Evolutionary conservation across 2,113 vertebrate genomes (phyloP).

Genomic region (Colinus virginianus): DNA sequence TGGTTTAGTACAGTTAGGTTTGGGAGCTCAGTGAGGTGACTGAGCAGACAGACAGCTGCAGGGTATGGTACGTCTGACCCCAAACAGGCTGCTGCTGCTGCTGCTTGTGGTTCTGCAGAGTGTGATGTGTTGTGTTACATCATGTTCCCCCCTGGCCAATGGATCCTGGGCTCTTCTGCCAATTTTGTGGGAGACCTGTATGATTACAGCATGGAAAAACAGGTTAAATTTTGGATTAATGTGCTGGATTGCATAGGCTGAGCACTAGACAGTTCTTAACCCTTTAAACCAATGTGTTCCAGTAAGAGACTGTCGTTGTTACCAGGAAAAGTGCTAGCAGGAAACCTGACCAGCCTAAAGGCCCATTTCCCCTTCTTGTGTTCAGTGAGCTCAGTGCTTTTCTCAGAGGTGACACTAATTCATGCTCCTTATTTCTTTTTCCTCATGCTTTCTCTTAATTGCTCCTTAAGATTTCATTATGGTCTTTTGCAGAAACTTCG

Average conservation of each 20-base stretch:
- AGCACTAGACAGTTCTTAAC: not conserved
- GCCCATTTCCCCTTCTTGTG: not conserved
- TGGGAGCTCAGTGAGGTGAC: not conserved
- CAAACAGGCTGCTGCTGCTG: not conserved
- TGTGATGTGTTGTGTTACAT: not conserved
- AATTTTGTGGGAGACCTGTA: not conserved
- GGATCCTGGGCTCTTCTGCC: not conserved
- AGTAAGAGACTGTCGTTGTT: not conserved
- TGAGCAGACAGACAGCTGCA: not conserved
- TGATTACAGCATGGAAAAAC: not conserved
- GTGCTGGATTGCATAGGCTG: not conserved
- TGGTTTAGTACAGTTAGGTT: not conserved
- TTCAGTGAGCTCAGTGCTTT: not conserved
- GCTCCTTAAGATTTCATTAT: not conserved
- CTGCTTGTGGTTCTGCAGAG: not conserved
- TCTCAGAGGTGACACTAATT: not conserved
- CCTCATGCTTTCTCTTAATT: not conserved
- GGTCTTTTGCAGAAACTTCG: not conserved
- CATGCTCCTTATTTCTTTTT: not conserved
- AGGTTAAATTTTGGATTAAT: not conserved
- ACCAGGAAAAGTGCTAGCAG: not conserved
- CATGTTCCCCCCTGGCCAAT: not conserved
- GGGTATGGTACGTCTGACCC: not conserved
- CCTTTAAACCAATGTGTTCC: rapidly evolving
- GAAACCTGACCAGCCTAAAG: not conserved